Base-by-base conservation (phyloP, 2,888 invertebrate species). In the Actias luna region DNA sequence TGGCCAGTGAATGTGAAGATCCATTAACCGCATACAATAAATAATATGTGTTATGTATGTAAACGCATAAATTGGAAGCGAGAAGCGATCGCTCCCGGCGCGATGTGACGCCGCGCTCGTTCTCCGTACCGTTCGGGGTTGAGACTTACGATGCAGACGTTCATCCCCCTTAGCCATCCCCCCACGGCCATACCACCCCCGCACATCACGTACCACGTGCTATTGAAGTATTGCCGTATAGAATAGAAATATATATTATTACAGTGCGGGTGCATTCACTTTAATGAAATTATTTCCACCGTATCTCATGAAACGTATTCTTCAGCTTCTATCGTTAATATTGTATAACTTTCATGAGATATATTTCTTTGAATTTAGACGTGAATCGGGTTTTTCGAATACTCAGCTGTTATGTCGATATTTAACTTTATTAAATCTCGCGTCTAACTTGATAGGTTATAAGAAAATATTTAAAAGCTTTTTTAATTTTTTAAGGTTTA, bases 31-130 rank as follows among this genome's bases (percentile, higher is more conserved):
- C 10, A 46, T 25, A 10, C 25, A 73, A 70, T 75, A 73, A 75
- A 75, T 75, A 75, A 75, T 75, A 75, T 50, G 69, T 69, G 70
- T 67, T 75, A 75, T 50, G 68, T 69, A 72, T 67, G 74, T 65
- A 65, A 71, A 72, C 61, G 70, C 68, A 75, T 75, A 73, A 67
- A 75, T 72, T 70, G 74, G n/a, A 69, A 75, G 69, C 64, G 77
- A 72, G 68, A 67, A 73, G 66, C 70, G 75, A 75, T 69, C 75
- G 73, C 18, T 61, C 73, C 60, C 64, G 61, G 63, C 66, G 33
- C 27, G 52, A n/a, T 12, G 25, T 7, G 27, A 10, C 27, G 39
- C 7, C 22, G 8, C 29, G 42, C 1, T 39, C 18, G 25, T n/a
- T 46, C 29, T n/a, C n/a, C 5, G 1, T 1, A 18, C 22, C 46